A percentile compares a stretch with the other conserved stretches of the same genome.
phyloP scores from a whole-genome alignment of 2,113 vertebrate genomes.

The Thalassoma bifasciatum region DNA sequence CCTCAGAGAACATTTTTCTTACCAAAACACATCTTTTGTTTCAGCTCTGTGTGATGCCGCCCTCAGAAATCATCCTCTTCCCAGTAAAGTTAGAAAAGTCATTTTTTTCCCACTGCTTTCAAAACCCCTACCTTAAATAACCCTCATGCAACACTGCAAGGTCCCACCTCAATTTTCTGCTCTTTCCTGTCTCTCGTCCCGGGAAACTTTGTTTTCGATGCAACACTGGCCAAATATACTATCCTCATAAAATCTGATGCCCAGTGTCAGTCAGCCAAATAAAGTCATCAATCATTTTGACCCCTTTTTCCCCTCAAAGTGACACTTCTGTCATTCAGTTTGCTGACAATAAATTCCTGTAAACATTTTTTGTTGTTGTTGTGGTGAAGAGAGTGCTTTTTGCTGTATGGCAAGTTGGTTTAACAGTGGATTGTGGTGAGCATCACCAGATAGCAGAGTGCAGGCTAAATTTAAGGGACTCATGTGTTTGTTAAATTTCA shows the following conservation, averaged over 20 bases:
- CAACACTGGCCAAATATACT: conserved; percentile 34
- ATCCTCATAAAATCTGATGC: conserved; percentile 31
- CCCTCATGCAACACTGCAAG: conserved; percentile 26
- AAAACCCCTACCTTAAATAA: conserved; percentile 41
- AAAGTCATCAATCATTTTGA: not conserved
- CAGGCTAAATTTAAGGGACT: too few relatives aligned
- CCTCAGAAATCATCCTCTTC: conserved; percentile 26
- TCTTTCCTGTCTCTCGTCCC: conserved; percentile 22
- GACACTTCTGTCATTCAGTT: not conserved
- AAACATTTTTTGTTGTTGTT: not conserved
- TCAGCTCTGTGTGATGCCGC: conserved; percentile 7
- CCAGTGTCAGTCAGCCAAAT: conserved; percentile 13
- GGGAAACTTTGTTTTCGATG: conserved; percentile 29
- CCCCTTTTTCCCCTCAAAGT: not conserved
- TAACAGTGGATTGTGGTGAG: not conserved
- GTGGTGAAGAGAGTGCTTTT: not conserved
- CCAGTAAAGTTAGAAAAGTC: conserved; percentile 28
- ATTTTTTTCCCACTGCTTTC: conserved; percentile 33
- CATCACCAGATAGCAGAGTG: too few relatives aligned
- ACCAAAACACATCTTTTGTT: not conserved
- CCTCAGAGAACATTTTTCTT: not conserved
- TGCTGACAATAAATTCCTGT: not conserved
- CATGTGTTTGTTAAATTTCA: too few relatives aligned
- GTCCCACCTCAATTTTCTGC: conserved; percentile 36
- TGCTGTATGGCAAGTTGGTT: not conserved